A percentile compares a stretch with the other conserved stretches of the same genome.
These are phyloP conservation scores for Drosophila watanabei DNA, from an alignment of 1,140 invertebrate genomes.

Conservation along the genomic window DNA sequence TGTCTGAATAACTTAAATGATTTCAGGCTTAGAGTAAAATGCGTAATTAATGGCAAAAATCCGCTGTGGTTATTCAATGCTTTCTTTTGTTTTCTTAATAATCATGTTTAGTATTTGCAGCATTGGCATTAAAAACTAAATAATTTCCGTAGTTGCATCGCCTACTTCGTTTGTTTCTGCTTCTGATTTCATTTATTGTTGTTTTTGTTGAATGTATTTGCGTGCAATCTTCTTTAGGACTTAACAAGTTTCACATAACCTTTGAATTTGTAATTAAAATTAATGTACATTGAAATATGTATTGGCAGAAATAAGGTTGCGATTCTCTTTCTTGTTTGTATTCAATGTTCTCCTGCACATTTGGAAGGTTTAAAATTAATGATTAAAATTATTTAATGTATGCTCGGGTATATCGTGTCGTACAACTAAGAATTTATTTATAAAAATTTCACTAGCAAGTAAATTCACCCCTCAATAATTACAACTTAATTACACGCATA, in stretches of 20 bases:
- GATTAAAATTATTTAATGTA: constrained; percentile 69
- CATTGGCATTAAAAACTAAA: constrained; percentile 68
- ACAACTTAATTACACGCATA: constrained; percentile 71
- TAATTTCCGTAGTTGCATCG: constrained; percentile 58
- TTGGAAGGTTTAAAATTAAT: constrained; percentile 56
- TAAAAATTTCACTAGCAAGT: constrained; percentile 83
- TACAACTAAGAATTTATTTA: constrained; percentile 78
- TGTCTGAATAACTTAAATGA: constrained; percentile 55
- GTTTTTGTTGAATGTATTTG: constrained; percentile 16
- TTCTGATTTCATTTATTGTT: constrained; percentile 17
- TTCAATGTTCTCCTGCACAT: constrained; percentile 69
- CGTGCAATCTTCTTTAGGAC: constrained; percentile 52
- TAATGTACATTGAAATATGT: constrained; percentile 62
- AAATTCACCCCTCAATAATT: constrained; percentile 80
- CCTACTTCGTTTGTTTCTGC: constrained; percentile 31
- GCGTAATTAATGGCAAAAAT: constrained; percentile 80
- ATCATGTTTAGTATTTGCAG: constrained; percentile 31
- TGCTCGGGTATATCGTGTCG: constrained; percentile 44
- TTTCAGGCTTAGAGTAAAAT: constrained; percentile 69
- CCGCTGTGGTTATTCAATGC: constrained; percentile 46
- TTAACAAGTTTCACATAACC: constrained; percentile 73
- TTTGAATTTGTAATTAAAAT: constrained; percentile 56
- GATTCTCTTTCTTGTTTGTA: constrained; percentile 28
- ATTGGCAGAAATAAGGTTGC: constrained; percentile 60
- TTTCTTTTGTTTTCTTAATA: constrained; percentile 47